Base-by-base conservation (phyloP, 2,888 invertebrate species). In the Xylota sylvarum region DNA sequence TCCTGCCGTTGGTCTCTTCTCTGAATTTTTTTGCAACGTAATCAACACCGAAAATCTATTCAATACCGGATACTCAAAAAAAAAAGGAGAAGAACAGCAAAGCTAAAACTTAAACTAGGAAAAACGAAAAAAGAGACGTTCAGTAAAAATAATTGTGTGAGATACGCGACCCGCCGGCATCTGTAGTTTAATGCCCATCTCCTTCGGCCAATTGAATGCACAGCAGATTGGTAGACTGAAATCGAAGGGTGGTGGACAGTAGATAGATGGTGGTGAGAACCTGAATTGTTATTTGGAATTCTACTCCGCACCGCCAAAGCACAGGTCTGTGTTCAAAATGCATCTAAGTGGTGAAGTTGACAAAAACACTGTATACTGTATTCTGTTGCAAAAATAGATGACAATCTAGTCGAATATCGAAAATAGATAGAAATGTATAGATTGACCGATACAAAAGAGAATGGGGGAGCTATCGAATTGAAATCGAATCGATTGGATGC, bases 361-460 rank as follows among this genome's bases (percentile, higher is more conserved):
- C 76, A 80, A 76, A 58, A 69, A 69, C 64, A 48, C 35, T 64
- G 40, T 46, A 17, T 69, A 58, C 32, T 37, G 55, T 77, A 30
- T 48, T 62, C 37, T 52, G 35, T 60, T 77, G 55, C 67, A 74
- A 76, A 77, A 77, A 77, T 77, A 81, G 70, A 86, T 62, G 76
- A 72, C 55, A 86, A 76, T 72, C 81, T 76, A 72, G 77, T 81
- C 72, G 72, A 81, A 81, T 72, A 77, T 86, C 52, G 72, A 73
- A 77, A 81, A 86, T 77, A 81, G 81, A 81, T 85, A 46, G 52
- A 58, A 64, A 64, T 69, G 27, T 69, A 73, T 55, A 58, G 64
- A 79, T 35, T 65, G 9, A 48, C 30, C 14, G 62, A 62, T 40
- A 65, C 32, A 62, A 56, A 77, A 17, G 65, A 78, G 70, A 67